Base-by-base conservation (phyloP, 2,888 invertebrate genomes). In the Troides helena region DNA sequence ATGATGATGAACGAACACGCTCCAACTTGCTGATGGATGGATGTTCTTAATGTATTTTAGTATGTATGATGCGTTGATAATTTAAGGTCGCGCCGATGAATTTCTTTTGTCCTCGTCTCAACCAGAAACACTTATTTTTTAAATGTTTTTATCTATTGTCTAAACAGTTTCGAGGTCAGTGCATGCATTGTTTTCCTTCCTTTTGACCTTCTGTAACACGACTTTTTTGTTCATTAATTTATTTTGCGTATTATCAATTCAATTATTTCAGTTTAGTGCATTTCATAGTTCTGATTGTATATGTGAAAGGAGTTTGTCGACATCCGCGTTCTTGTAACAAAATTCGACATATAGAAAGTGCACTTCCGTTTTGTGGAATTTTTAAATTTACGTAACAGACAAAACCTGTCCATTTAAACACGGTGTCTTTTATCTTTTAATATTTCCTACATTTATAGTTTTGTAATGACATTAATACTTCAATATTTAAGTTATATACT, bases 111-210 rank as follows among this genome's bases (percentile, higher is more conserved):
- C 68, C 39, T 64, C 59, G 64, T 59, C 23, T 50, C 14, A 68
- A 64, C 30, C 39, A 30, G 43, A 61, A 62, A 62, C 57, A 18
- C 50, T 50, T 50, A 17, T 18, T 50, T 46, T 50, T 50, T 50
- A 50, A 50, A 50, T 50, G 50, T 50, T 50, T 39, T 23, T 69
- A 57, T 58, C 21, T 62, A 50, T 39, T 57, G 50, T 39, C 6
- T 46, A 66, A 58, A 62, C 58, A n/a, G 61, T 62, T 61, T 25
- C 25, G 21, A 62, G 65, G 69, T 56, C 23, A 65, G n/a, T 36
- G 43, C 36, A 25, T 30, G 30, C 46, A 25, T 57, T 57, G 50
- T 50, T 69, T 62, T 66, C 66, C 69, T 69, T 66, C 50, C 36
- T 59, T 65, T 25, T 62, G 62, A n/a, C 65, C 65, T 69, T 62